Evolutionary conservation across 2,797 vertebrate genomes (phyloP).

Genomic region (Alosa sapidissima): DNA sequence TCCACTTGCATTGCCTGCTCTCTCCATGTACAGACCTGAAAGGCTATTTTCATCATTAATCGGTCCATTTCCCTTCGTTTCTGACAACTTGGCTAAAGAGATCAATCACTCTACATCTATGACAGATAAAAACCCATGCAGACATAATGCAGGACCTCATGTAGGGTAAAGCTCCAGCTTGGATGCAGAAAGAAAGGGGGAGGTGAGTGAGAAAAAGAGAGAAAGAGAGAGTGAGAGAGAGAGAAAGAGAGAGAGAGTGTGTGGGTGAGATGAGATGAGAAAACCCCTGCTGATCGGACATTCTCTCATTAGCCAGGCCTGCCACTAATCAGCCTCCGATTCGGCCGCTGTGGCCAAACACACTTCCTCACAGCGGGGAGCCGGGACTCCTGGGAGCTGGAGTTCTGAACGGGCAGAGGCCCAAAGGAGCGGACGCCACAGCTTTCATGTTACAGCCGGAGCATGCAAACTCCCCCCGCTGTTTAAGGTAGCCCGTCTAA

Average conservation of each 20-base stretch:
- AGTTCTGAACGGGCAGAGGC: constrained; percentile 3
- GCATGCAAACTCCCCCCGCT: not conserved
- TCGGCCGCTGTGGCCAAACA: not conserved
- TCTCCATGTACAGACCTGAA: not conserved
- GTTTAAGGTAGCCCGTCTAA: constrained; percentile 8
- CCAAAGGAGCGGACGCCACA: not conserved
- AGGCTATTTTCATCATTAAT: not conserved
- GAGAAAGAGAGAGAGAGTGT: not conserved
- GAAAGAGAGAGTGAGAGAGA: not conserved
- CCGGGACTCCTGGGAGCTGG: not conserved
- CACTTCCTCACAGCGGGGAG: constrained; percentile 2
- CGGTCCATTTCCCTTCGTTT: not conserved
- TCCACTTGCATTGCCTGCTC: not conserved
- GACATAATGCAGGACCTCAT: constrained; percentile 15
- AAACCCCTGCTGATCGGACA: constrained; percentile 16
- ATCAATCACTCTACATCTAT: constrained; percentile 15
- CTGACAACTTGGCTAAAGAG: constrained; percentile 2
- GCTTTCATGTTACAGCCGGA: not conserved
- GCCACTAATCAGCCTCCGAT: constrained; percentile 40
- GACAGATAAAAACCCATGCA: not conserved
- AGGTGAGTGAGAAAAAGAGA: not conserved
- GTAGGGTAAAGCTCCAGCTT: not conserved
- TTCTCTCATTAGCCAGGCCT: constrained; percentile 46
- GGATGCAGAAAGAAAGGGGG: not conserved
- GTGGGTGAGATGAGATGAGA: constrained; percentile 16